Percentiles rank a stretch among this genome's conserved stretches.
These are phyloP conservation scores for Phengaris alcon DNA, from an alignment of 2,888 invertebrate genomes.

Conservation along the genomic window DNA sequence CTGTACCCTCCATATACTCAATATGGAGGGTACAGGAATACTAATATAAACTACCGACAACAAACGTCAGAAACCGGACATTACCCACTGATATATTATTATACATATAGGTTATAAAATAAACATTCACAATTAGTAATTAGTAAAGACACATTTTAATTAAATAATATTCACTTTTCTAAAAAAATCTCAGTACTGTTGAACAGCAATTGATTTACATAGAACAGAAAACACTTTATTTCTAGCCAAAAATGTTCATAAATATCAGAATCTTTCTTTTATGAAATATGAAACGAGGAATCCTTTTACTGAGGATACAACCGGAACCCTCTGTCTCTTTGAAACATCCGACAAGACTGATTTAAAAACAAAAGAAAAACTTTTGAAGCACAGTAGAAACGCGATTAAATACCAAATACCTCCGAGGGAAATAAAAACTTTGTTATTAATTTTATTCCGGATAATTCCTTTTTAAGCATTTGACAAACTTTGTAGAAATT, in stretches of 20 bases:
- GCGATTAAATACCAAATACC: conserved; percentile 11
- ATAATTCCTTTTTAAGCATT: neutral
- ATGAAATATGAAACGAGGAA: conserved; percentile 14
- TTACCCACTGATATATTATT: too few species aligned
- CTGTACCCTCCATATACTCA: too few species aligned
- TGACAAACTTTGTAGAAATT: neutral
- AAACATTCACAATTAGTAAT: too few species aligned
- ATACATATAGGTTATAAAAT: too few species aligned
- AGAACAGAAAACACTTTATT: neutral
- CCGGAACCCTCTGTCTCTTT: conserved; percentile 4
- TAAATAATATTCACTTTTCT: too few species aligned
- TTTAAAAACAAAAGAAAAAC: conserved; percentile 11
- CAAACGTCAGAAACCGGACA: too few species aligned
- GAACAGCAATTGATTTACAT: neutral
- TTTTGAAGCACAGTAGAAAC: neutral
- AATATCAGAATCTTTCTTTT: neutral
- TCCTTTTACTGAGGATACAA: conserved; percentile 13
- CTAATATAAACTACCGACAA: too few species aligned
- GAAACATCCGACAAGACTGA: neutral
- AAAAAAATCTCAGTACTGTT: too few species aligned
- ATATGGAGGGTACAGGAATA: too few species aligned
- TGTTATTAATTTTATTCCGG: conserved; percentile 7
- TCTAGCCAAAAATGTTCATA: neutral
- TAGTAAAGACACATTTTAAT: too few species aligned
- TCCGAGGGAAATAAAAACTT: conserved; percentile 1